These are phyloP conservation scores for Drosophila ezoana DNA, from an alignment of 2,888 invertebrate species.

Conservation along the genomic window DNA sequence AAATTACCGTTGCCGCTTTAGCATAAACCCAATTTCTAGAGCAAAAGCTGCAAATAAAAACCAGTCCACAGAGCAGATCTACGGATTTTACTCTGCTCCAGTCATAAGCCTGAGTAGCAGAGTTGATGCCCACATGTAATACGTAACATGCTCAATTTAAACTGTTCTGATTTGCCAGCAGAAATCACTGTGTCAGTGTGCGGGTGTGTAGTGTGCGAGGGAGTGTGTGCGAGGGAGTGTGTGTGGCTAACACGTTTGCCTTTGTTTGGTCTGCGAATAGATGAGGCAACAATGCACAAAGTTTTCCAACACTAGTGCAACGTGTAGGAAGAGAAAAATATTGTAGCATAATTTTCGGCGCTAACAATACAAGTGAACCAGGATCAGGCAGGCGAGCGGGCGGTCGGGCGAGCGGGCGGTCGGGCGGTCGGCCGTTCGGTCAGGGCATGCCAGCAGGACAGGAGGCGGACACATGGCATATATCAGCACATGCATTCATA, in stretches of 20 bases:
- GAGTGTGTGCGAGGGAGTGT: constrained; percentile 29
- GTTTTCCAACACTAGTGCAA: constrained; percentile 39
- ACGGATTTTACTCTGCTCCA: constrained; percentile 25
- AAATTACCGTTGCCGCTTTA: constrained; percentile 1
- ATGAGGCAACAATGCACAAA: constrained; percentile 66
- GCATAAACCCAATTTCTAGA: constrained; percentile 5
- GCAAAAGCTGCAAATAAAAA: constrained; percentile 9
- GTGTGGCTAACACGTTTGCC: constrained; percentile 60
- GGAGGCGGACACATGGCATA: constrained; percentile 70
- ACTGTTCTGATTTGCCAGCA: constrained; percentile 64
- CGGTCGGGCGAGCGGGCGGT: too few relatives aligned
- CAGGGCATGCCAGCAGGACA: constrained; percentile 1
- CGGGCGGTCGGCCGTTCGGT: too few relatives aligned
- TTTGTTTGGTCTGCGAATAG: constrained; percentile 72
- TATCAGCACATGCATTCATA: constrained; percentile 80
- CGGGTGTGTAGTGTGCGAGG: constrained; percentile 16
- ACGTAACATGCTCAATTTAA: constrained; percentile 73
- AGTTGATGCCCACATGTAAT: constrained; percentile 46
- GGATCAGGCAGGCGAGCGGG: neutral
- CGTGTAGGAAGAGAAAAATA: constrained; percentile 57
- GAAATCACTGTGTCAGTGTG: constrained; percentile 28
- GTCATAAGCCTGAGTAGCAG: constrained; percentile 11
- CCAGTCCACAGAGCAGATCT: constrained; percentile 6
- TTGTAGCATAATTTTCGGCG: constrained; percentile 77
- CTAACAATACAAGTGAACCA: constrained; percentile 63